Conservation (phyloP, 1,140 invertebrate genomes). For the Zophobas morio region DNA sequence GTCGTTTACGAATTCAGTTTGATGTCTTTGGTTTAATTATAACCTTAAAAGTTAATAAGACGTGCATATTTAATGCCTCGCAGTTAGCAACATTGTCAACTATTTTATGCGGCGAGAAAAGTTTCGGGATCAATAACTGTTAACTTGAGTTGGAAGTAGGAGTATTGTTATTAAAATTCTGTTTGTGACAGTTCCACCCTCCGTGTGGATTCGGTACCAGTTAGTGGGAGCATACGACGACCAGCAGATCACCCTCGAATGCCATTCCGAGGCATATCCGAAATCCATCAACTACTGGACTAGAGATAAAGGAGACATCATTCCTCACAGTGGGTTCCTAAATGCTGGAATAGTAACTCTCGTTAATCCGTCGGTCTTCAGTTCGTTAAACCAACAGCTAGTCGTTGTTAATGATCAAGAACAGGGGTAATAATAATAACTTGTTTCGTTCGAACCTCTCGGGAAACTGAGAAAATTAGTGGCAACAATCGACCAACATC, state of each 20-base stretch:
- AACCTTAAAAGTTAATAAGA: slow-evolving; percentile 8
- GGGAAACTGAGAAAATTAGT: no score
- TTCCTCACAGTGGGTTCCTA: slow-evolving; percentile 80
- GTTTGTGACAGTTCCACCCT: slow-evolving; percentile 80
- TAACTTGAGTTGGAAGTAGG: slow-evolving; percentile 3
- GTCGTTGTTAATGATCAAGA: no score
- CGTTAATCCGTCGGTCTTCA: no score
- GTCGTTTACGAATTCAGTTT: slow-evolving; percentile 20
- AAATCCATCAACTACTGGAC: slow-evolving; percentile 92
- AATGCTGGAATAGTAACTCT: slow-evolving; percentile 3
- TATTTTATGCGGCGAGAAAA: slow-evolving; percentile 2
- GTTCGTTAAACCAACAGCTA: no score
- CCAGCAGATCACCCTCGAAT: slow-evolving; percentile 85
- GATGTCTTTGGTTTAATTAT: background rate
- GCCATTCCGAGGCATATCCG: slow-evolving; percentile 89
- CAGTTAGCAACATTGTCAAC: background rate
- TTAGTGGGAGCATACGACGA: slow-evolving; percentile 83
- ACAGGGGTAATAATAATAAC: no score
- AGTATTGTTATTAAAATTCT: slow-evolving; percentile 16
- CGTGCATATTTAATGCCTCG: slow-evolving; percentile 2
- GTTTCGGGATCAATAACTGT: slow-evolving; percentile 17
- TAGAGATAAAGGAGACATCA: slow-evolving; percentile 83
- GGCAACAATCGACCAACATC: no score
- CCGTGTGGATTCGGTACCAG: slow-evolving; percentile 89
- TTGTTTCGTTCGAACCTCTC: no score